Conservation (phyloP, 92 coral and sea anemone species). For the Nematostella vectensis region DNA sequence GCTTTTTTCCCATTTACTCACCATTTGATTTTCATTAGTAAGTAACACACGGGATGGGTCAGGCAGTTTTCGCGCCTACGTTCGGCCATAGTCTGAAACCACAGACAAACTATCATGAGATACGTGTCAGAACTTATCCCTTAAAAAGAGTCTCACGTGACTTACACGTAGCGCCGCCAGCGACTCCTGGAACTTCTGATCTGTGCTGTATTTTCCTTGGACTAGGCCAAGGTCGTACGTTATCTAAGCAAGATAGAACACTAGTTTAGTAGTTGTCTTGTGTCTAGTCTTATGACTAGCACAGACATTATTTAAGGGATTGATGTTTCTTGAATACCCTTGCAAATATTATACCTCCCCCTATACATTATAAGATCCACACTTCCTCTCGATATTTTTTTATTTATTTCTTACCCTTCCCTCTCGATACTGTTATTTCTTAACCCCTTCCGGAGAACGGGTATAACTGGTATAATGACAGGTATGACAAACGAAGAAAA, state of each 20-base stretch:
- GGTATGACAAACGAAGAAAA: too few relatives aligned
- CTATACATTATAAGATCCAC: too few relatives aligned
- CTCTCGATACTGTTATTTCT: too few relatives aligned
- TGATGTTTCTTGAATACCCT: neutral
- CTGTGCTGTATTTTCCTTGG: constrained; percentile 52
- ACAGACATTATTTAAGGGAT: neutral
- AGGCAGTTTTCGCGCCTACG: constrained; percentile 75
- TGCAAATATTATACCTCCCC: too few relatives aligned
- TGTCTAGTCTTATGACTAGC: neutral
- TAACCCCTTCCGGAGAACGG: too few relatives aligned
- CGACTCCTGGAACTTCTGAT: constrained; percentile 42
- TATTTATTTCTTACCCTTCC: too few relatives aligned
- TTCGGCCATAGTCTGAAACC: constrained; percentile 69
- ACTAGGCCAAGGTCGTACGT: constrained; percentile 54
- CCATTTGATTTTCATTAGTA: constrained; percentile 70
- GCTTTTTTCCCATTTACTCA: too few relatives aligned
- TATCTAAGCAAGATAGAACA: constrained; percentile 15
- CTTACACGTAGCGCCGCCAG: constrained; percentile 59
- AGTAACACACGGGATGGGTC: constrained; percentile 80
- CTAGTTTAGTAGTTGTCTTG: neutral
- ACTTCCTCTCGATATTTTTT: too few relatives aligned
- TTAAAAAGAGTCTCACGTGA: neutral
- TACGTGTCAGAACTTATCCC: neutral
- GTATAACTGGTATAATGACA: too few relatives aligned
- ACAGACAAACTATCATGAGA: neutral